Percentiles rank a stretch among this genome's conserved stretches.
Conservation (phyloP, 2,113 vertebrate species). For the Tauraco erythrolophus region DNA sequence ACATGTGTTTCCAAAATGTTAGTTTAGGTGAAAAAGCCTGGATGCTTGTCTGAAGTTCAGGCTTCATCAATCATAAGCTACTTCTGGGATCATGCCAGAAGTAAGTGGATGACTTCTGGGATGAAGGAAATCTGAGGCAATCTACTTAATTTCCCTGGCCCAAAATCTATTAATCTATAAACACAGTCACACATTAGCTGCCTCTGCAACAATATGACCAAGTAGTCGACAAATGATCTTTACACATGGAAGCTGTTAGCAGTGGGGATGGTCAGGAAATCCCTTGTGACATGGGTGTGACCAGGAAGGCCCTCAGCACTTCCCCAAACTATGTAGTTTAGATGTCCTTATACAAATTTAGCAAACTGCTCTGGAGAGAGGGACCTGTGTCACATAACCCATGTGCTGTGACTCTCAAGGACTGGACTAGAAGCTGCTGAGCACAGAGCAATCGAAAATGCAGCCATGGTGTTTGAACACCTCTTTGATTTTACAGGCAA, state of each 20-base stretch:
- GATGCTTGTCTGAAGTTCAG: not conserved
- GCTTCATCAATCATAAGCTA: not conserved
- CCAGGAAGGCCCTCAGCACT: not conserved
- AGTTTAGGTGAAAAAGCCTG: not conserved
- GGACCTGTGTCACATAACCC: not conserved
- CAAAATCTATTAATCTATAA: not conserved
- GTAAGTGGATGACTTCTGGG: not conserved
- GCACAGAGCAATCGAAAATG: not conserved
- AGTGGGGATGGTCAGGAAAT: not conserved
- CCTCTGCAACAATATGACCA: not conserved
- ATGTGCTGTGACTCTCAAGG: not conserved
- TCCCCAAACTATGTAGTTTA: not conserved
- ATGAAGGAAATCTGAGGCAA: not conserved
- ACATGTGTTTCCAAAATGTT: not conserved
- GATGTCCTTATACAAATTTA: not conserved
- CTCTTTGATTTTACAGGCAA: not conserved
- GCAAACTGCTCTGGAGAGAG: not conserved
- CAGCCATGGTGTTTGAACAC: not conserved
- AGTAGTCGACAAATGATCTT: not conserved
- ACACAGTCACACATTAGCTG: not conserved
- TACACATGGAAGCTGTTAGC: not conserved
- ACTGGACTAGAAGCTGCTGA: not conserved
- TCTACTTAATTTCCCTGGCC: not conserved
- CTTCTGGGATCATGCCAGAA: not conserved
- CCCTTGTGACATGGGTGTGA: not conserved